Percentiles rank a stretch among this genome's conserved stretches.
phyloP scores from a whole-genome alignment of 2,888 invertebrate genomes.

The Anthrax anthrax region DNA sequence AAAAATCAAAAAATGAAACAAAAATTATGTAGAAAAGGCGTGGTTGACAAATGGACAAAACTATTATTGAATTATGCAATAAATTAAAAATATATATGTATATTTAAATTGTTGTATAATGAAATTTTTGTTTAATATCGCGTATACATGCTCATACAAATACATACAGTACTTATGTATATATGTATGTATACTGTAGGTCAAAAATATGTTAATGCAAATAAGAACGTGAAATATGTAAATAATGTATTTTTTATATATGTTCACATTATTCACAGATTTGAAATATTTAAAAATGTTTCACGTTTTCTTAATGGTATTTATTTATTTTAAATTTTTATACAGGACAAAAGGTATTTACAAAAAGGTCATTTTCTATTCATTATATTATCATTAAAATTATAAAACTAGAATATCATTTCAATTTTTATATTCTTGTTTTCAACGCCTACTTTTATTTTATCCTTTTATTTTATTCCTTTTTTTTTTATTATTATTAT shows the following conservation, averaged over 20 bases:
- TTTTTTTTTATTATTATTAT: too few species aligned
- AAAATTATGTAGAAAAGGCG: not conserved
- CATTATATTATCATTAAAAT: too few species aligned
- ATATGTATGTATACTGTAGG: not conserved
- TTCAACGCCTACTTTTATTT: not conserved
- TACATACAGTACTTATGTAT: too few species aligned
- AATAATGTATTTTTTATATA: not conserved
- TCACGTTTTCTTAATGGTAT: not conserved
- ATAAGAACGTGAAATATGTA: not conserved
- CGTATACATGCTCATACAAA: too few species aligned
- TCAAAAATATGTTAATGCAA: not conserved
- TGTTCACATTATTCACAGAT: not conserved
- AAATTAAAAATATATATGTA: not conserved
- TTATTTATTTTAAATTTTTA: not conserved
- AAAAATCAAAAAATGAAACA: not conserved
- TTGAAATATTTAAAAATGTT: not conserved
- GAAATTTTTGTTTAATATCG: too few species aligned
- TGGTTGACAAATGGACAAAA: constrained; percentile 1
- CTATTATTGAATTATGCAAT: not conserved
- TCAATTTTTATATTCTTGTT: too few species aligned
- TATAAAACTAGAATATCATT: too few species aligned
- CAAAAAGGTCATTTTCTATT: not conserved
- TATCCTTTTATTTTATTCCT: not conserved
- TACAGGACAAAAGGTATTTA: not conserved
- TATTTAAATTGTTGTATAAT: too few species aligned